Conservation (phyloP, 2,113 vertebrate genomes). For the Willisornis vidua region DNA sequence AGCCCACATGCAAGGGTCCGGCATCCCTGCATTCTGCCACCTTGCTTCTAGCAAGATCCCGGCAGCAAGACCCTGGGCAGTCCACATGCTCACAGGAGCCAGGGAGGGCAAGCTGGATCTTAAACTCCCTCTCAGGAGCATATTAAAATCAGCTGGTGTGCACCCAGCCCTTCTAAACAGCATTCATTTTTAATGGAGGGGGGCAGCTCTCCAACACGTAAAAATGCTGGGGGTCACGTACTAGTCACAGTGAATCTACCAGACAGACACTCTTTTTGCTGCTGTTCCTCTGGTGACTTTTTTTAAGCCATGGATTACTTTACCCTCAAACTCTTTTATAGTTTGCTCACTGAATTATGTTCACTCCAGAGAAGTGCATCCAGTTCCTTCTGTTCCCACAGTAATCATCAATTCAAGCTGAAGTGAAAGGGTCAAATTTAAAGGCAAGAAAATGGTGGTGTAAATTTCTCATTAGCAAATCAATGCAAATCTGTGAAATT, state of each 20-base stretch:
- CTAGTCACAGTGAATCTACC: not conserved
- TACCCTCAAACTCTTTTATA: slow-evolving; percentile 27
- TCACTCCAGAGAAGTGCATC: slow-evolving; percentile 30
- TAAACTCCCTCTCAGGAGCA: not conserved
- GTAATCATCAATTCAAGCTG: slow-evolving; percentile 47
- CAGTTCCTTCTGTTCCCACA: slow-evolving; percentile 53
- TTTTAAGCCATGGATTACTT: slow-evolving; percentile 50
- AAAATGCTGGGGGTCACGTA: not conserved
- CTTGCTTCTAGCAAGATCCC: not conserved
- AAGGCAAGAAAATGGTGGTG: slow-evolving; percentile 38
- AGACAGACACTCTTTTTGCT: not conserved
- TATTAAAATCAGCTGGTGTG: not conserved
- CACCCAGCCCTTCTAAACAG: not conserved
- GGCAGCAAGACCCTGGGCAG: not conserved
- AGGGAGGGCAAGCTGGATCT: not conserved
- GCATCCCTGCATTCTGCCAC: rapidly evolving
- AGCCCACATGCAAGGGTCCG: rapidly evolving
- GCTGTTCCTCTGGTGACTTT: not conserved
- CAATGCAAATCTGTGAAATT: slow-evolving; percentile 38
- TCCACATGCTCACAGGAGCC: not conserved
- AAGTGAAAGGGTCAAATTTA: slow-evolving; percentile 40
- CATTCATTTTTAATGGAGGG: not conserved
- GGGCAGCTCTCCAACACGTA: not conserved
- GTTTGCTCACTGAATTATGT: slow-evolving; percentile 54
- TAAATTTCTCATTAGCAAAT: slow-evolving; percentile 53